Percentiles rank a stretch among this genome's conserved stretches.
phyloP scores from a whole-genome alignment of 1,140 invertebrate species.

The Littorina saxatilis region DNA sequence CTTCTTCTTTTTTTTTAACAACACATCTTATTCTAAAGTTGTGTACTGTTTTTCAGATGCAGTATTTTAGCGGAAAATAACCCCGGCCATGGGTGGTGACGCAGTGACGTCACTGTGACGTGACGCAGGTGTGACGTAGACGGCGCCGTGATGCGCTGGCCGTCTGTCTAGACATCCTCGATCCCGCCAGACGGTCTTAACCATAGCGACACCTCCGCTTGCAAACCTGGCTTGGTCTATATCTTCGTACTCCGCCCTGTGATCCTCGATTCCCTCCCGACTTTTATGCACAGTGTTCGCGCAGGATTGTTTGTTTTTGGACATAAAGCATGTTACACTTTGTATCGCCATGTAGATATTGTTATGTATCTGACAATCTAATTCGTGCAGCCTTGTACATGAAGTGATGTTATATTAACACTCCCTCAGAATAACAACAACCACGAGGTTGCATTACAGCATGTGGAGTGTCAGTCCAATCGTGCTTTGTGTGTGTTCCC shows the following conservation, averaged over 20 bases:
- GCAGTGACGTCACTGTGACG: background rate
- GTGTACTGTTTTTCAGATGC: constrained; percentile 27
- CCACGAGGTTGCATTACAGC: too few relatives aligned
- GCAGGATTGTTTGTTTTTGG: background rate
- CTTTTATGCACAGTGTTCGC: constrained; percentile 22
- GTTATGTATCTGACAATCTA: too few relatives aligned
- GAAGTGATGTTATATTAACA: too few relatives aligned
- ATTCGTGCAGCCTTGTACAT: too few relatives aligned
- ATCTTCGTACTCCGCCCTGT: constrained; percentile 22
- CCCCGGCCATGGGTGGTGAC: background rate
- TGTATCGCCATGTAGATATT: too few relatives aligned
- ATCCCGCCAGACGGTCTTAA: constrained; percentile 4
- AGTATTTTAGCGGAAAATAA: constrained; percentile 37
- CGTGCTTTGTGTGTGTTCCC: too few relatives aligned
- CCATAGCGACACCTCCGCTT: constrained; percentile 19
- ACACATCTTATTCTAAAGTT: too few relatives aligned
- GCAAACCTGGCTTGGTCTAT: background rate
- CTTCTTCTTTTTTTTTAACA: too few relatives aligned
- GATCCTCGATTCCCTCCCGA: constrained; percentile 21
- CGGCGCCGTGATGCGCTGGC: background rate
- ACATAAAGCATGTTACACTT: too few relatives aligned
- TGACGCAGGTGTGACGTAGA: background rate
- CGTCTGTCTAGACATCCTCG: background rate
- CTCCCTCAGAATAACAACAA: too few relatives aligned
- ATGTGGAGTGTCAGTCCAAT: too few relatives aligned